phyloP scores from a whole-genome alignment of 2,888 invertebrate genomes.

The Argyra leucocephala region DNA sequence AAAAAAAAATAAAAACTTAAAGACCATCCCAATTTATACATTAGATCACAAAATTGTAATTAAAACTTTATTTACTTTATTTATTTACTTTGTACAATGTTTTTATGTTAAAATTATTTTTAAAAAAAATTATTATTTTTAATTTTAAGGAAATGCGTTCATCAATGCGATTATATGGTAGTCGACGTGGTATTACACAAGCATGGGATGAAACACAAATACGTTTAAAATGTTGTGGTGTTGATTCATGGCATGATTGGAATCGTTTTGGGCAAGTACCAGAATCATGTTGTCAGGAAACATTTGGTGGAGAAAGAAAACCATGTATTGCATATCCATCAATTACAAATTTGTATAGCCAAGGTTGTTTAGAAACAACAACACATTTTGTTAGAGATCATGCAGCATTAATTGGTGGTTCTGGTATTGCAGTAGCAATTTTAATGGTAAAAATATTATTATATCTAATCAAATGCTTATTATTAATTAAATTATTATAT shows the following conservation, averaged over 20 bases:
- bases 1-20: no score
- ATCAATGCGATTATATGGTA: constrained; percentile 64
- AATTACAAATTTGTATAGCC: constrained; percentile 47
- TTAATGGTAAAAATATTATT: constrained; percentile 57
- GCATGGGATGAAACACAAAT: constrained; percentile 86
- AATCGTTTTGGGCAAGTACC: constrained; percentile 60
- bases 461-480: neutral
- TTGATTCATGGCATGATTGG: constrained; percentile 68
- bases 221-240: constrained; percentile 76
- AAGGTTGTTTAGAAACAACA: constrained; percentile 67
- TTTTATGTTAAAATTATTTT: no score
- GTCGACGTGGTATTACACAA: constrained; percentile 57
- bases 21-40: no score
- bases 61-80: no score
- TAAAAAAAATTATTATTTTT: no score
- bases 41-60: no score
- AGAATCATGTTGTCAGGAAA: constrained; percentile 65
- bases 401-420: constrained; percentile 69
- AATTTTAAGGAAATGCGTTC: constrained; percentile 64
- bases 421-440: constrained; percentile 73
- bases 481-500: constrained; percentile 16
- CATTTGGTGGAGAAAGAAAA: constrained; percentile 44
- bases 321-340: constrained; percentile 39
- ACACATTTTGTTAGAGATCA: constrained; percentile 64
- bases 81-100: no score